A percentile compares a stretch with the other conserved stretches of the same genome.
phyloP scores from a whole-genome alignment of 1,140 invertebrate species.

The Gyrodactylus bullatarudis region DNA sequence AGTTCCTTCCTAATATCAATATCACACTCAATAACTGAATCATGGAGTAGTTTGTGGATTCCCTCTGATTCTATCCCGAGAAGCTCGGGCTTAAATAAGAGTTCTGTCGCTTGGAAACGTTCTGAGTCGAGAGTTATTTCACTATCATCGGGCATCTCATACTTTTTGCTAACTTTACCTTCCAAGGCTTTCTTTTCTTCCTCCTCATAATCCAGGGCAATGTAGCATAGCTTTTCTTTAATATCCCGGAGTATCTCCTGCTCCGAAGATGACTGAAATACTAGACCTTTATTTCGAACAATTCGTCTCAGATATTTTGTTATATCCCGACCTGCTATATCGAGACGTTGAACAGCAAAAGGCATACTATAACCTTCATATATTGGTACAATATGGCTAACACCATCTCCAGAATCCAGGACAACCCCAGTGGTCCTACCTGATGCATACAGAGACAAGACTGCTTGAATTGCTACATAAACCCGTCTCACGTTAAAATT shows the following conservation, averaged over 20 bases:
- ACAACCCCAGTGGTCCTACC: constrained; percentile 68
- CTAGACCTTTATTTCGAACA: constrained; percentile 61
- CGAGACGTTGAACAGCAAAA: constrained; percentile 37
- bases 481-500: constrained; percentile 21
- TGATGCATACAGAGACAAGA: constrained; percentile 53
- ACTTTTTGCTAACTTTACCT: constrained; percentile 22
- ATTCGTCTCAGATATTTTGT: constrained; percentile 44
- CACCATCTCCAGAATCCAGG: constrained; percentile 87
- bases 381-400: constrained; percentile 95
- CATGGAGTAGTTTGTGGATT: constrained; percentile 13
- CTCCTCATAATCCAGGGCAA: constrained; percentile 22
- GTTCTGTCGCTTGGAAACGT: constrained; percentile 11
- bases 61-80: constrained; percentile 7
- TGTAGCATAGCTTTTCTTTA: constrained; percentile 26
- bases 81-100: constrained; percentile 7
- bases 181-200: constrained; percentile 61
- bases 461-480: constrained; percentile 54
- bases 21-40: constrained; percentile 14
- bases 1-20: constrained; percentile 46
- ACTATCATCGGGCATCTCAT: constrained; percentile 67
- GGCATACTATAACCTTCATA: constrained; percentile 81
- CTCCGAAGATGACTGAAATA: constrained; percentile 62
- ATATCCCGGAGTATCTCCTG: constrained; percentile 64
- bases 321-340: not conserved
- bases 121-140: constrained; percentile 66